Conservation (phyloP, 30 jellyfish, hydroid and myxozoan genomes). For the Sanderia malayensis region DNA sequence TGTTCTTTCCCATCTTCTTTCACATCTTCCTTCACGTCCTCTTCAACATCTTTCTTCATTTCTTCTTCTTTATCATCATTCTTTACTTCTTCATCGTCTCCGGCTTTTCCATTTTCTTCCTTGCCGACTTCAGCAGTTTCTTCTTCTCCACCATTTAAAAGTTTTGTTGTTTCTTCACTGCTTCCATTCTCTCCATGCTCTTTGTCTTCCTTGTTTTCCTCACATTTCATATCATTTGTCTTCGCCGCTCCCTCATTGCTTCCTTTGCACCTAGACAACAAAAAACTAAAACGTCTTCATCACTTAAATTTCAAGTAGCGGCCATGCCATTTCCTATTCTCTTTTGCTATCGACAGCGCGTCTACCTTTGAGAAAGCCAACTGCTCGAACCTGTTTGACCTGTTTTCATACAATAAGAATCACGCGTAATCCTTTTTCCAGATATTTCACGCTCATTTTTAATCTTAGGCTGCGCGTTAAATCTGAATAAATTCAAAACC, state of each 20-base stretch:
- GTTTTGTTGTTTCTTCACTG: conserved; percentile 8
- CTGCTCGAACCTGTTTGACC: no score
- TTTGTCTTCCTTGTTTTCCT: conserved; percentile 13
- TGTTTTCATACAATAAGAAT: no score
- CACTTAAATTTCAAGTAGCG: no score
- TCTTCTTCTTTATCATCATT: not conserved
- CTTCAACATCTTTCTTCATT: conserved; percentile 9
- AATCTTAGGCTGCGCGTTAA: no score
- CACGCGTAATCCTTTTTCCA: no score
- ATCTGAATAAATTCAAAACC: no score
- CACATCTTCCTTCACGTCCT: not conserved
- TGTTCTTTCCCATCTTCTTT: conserved; percentile 3
- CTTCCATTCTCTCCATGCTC: not conserved
- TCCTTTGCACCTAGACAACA: conserved; percentile 5
- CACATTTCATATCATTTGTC: not conserved
- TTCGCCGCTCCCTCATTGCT: conserved; percentile 12
- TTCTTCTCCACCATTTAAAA: conserved; percentile 15
- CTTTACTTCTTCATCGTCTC: not conserved
- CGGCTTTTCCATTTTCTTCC: not conserved
- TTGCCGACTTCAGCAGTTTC: conserved; percentile 8
- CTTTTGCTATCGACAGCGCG: no score
- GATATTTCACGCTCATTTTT: no score
- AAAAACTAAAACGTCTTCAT: no score
- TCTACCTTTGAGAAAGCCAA: no score
- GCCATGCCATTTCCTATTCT: no score